Base-by-base conservation (phyloP, 2,888 invertebrate genomes). In the Scrobipalpa atriplicella region DNA sequence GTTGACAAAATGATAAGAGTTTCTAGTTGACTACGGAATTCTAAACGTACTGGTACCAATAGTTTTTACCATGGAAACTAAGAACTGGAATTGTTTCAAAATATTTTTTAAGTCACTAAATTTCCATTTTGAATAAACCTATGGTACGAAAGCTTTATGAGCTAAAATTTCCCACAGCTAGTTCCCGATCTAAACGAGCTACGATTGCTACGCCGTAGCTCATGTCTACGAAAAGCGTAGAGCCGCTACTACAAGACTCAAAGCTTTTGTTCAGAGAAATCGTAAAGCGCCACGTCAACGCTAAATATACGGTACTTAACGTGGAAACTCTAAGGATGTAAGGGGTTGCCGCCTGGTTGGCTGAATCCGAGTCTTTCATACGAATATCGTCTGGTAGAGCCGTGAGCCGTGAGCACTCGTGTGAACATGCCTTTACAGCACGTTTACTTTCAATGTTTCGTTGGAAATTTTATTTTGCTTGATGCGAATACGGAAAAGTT, bases 301-400 rank as follows among this genome's bases (percentile, higher is more conserved):
- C 3, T 43, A 43, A 29, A 13, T 43, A 43, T 43, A 11, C 13
- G 43, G 43, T 43, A 43, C 43, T 43, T 43, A 43, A 18, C 16
- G 18, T 18, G 13, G 19, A 54, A 21, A 54, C 58, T 38, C 7
- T 9, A n/a, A 7, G 38, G 29, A 58, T 16, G 58, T 29, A 29
- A 58, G 36, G 2, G n/a, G 58, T 58, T 58, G 29, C 36, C 58
- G 38, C 36, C n/a, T 38, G 58, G 58, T 58, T 58, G 54, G 54
- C 11, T 54, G 58, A 8, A 38, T 29, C 29, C 16, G n/a, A 36
- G 2, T 38, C 58, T 38, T 58, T 38, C 58, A 58, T 16, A 38
- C 58, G 16, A 58, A 58, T 58, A 38, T 19, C 29, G 9, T 58
- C 38, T 52, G 38, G 58, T 58, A 58, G 18, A 29, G 38, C 19